Percentiles rank a stretch among this genome's conserved stretches.
Conservation (phyloP, 2,888 invertebrate genomes). For the Lasioglossum calceatum region DNA sequence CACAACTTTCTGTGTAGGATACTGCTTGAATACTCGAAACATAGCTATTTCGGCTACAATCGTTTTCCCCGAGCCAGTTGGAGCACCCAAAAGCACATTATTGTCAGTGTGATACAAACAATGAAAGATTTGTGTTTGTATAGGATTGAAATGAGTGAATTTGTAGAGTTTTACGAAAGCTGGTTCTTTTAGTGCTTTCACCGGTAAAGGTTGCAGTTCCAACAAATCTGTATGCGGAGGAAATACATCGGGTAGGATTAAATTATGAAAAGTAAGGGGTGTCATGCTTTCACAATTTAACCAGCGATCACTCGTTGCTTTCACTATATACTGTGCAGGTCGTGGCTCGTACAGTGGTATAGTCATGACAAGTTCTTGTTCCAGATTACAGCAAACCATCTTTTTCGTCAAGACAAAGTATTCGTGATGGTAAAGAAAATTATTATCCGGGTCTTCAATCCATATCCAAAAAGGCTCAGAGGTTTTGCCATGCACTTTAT, state of each 20-base stretch:
- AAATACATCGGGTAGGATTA: conserved; percentile 95
- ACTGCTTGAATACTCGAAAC: conserved; percentile 93
- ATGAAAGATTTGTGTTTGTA: conserved; percentile 99
- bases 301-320: conserved; percentile 95
- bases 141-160: conserved; percentile 98
- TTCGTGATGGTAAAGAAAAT: conserved; percentile 98
- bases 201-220: conserved; percentile 95
- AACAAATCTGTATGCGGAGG: conserved; percentile 97
- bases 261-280: conserved; percentile 91
- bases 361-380: conserved; percentile 95
- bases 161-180: conserved; percentile 93
- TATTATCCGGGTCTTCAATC: conserved; percentile 98
- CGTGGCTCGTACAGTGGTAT: conserved; percentile 97
- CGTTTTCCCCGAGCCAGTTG: conserved; percentile 99
- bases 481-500: conserved; percentile 94
- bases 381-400: conserved; percentile 87
- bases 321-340: conserved; percentile 96
- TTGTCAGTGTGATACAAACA: conserved; percentile 97
- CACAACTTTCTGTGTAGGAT: conserved; percentile 94
- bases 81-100: conserved; percentile 97
- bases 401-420: conserved; percentile 93
- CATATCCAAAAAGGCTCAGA: conserved; percentile 98
- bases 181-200: conserved; percentile 91
- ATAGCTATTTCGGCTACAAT: conserved; percentile 99
- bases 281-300: conserved; percentile 87